Conservation (phyloP, 2,797 vertebrate species). For the Pristis pectinata region DNA sequence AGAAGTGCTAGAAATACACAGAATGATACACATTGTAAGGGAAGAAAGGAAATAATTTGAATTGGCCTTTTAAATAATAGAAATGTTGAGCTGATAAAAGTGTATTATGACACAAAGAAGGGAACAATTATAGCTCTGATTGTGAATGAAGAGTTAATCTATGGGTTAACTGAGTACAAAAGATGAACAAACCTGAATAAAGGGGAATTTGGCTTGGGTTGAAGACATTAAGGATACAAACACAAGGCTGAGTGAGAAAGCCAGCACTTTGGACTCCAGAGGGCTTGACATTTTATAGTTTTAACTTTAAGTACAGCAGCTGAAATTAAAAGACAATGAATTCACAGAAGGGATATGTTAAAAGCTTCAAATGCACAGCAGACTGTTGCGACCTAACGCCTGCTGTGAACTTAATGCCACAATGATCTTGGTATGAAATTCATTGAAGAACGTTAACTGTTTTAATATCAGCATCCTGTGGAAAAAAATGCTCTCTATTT, state of each 20-base stretch:
- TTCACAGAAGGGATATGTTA: background rate
- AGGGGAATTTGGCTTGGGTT: background rate
- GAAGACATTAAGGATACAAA: background rate
- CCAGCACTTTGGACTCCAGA: background rate
- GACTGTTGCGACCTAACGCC: background rate
- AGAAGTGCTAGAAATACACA: background rate
- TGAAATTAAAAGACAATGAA: background rate
- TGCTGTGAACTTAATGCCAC: background rate
- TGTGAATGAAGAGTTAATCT: background rate
- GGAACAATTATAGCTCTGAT: background rate
- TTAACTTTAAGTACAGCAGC: background rate
- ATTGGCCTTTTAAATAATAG: background rate
- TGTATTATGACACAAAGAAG: background rate
- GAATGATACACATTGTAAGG: background rate
- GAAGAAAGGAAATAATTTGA: background rate
- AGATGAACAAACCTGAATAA: background rate
- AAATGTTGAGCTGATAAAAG: background rate
- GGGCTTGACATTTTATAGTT: background rate
- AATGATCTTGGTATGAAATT: background rate
- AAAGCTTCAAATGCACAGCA: background rate
- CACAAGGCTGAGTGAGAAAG: background rate
- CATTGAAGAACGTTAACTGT: background rate
- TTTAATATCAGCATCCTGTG: background rate
- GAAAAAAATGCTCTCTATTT: constrained; percentile 18
- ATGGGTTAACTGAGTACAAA: background rate